phyloP scores from a whole-genome alignment of 2,113 vertebrate species.

The Nothocercus nigrocapillus region DNA sequence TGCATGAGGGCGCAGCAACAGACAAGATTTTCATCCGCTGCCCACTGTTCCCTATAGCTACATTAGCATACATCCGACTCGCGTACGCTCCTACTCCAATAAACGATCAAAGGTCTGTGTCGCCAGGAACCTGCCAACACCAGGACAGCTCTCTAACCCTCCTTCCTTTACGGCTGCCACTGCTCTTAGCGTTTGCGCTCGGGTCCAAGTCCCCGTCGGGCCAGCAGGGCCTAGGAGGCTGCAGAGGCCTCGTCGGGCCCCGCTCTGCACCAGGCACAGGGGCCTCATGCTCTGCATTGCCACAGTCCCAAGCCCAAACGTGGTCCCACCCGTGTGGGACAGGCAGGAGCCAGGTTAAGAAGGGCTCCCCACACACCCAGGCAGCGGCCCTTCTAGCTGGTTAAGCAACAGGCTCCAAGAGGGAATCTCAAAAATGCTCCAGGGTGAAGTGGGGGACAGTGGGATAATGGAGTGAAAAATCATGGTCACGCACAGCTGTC shows the following conservation, averaged over 20 bases:
- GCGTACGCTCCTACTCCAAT: conserved; percentile 13
- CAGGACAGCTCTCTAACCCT: neutral
- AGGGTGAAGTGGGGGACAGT: neutral
- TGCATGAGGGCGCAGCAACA: neutral
- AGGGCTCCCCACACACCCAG: neutral
- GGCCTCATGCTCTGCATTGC: neutral
- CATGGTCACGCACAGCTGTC: conserved; percentile 58
- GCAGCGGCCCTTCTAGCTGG: conserved; percentile 27
- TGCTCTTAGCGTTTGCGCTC: neutral
- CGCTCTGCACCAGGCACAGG: rapidly evolving
- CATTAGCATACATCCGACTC: conserved; percentile 34
- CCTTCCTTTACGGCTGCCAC: neutral
- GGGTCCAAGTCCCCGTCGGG: neutral
- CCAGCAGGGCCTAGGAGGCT: rapidly evolving
- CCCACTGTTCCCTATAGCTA: conserved; percentile 38
- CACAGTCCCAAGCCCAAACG: neutral
- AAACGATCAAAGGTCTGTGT: conserved; percentile 41
- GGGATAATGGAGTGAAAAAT: conserved; percentile 64
- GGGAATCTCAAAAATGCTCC: conserved; percentile 53
- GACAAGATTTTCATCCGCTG: conserved; percentile 17
- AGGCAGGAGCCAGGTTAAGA: conserved; percentile 29
- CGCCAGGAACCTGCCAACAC: neutral
- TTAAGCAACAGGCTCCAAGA: conserved; percentile 60
- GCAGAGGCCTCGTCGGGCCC: rapidly evolving
- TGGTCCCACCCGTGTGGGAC: conserved; percentile 20